These are phyloP conservation scores for Pararge aegeria DNA, from an alignment of 1,140 invertebrate species.

Conservation along the genomic window DNA sequence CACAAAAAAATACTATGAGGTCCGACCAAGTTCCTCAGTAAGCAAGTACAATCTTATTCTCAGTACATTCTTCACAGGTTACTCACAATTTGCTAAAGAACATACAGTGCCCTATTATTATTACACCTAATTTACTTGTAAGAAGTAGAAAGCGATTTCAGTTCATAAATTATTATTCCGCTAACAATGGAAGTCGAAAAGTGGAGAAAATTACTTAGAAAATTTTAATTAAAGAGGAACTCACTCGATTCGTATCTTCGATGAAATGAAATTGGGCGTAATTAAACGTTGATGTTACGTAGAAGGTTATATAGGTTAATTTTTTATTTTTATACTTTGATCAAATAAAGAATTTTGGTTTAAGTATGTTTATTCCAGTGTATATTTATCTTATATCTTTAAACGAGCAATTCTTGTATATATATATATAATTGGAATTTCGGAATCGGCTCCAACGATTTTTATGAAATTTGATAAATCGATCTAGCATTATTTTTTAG, in stretches of 20 bases:
- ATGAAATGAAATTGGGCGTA: slow-evolving; percentile 33
- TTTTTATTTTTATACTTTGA: too few species aligned
- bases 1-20: too few species aligned
- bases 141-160: slow-evolving; percentile 8
- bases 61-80: background rate
- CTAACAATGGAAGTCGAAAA: slow-evolving; percentile 23
- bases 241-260: slow-evolving; percentile 21
- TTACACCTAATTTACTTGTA: slow-evolving; percentile 3
- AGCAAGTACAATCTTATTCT: too few species aligned
- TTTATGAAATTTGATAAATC: too few species aligned
- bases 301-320: background rate
- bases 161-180: slow-evolving; percentile 16
- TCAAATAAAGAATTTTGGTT: too few species aligned
- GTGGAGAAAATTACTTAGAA: slow-evolving; percentile 35
- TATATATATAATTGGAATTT: too few species aligned
- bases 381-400: too few species aligned
- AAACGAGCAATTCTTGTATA: too few species aligned
- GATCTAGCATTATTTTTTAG: too few species aligned
- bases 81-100: background rate
- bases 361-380: too few species aligned
- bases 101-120: slow-evolving; percentile 1
- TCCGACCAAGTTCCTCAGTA: too few species aligned
- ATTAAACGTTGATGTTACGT: slow-evolving; percentile 6
- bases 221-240: slow-evolving; percentile 45
- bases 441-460: too few species aligned